Evolutionary conservation across 2,797 vertebrate genomes (phyloP).

Genomic region (Hippopotamyrus pictus): DNA sequence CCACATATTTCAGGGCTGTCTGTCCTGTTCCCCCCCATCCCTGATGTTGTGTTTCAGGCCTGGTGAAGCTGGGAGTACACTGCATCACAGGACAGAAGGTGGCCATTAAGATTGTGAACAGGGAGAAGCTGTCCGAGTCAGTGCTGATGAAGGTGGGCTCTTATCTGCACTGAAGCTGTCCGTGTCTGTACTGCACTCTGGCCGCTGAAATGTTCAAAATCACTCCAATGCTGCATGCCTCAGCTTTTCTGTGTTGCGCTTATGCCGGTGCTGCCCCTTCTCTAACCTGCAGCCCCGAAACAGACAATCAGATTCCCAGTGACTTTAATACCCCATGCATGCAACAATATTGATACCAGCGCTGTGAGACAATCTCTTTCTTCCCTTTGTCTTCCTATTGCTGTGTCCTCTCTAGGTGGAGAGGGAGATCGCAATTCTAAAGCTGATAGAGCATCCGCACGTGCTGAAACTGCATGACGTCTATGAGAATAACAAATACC

Average conservation of each 20-base stretch:
- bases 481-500: slow-evolving; percentile 95
- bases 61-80: slow-evolving; percentile 86
- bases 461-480: slow-evolving; percentile 90
- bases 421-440: slow-evolving; percentile 90
- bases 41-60: slow-evolving; percentile 53
- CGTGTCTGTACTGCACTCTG: background rate
- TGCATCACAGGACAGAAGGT: slow-evolving; percentile 89
- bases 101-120: slow-evolving; percentile 89
- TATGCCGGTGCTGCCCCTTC: background rate
- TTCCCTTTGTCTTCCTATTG: background rate
- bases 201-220: background rate
- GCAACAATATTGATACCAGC: background rate
- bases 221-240: background rate
- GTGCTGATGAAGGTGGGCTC: slow-evolving; percentile 83
- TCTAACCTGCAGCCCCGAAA: background rate
- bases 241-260: background rate
- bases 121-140: slow-evolving; percentile 85
- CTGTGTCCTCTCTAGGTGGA: slow-evolving; percentile 68
- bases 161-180: background rate
- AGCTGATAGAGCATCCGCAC: slow-evolving; percentile 88
- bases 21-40: background rate
- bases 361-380: background rate
- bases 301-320: background rate
- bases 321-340: background rate
- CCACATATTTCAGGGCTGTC: background rate